Evolutionary conservation across 1,140 invertebrate genomes (phyloP), one percentile per base, ranked within the genome.

Genomic region (Ruditapes philippinarum): DNA sequence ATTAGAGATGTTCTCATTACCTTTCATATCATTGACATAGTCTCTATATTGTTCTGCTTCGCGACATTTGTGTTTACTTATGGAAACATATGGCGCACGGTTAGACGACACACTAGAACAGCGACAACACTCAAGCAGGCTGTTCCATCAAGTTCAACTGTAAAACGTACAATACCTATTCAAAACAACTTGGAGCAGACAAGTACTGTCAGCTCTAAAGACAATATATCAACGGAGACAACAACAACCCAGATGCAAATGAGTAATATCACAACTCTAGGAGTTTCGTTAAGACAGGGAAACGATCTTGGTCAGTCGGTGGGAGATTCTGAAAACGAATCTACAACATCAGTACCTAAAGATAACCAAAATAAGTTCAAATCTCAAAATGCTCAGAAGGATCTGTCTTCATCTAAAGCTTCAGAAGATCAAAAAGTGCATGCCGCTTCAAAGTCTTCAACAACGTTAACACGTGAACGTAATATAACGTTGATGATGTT

Each of bases 401-500:
- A n/a, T n/a, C n/a, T n/a, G n/a, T n/a, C n/a, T n/a, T n/a, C n/a
- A n/a, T n/a, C n/a, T n/a, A n/a, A n/a, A n/a, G n/a, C n/a, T n/a
- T n/a, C n/a, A n/a, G n/a, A n/a, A n/a, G n/a, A n/a, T n/a, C n/a
- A n/a, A n/a, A n/a, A n/a, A n/a, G n/a, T n/a, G n/a, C n/a, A n/a
- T n/a, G n/a, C n/a, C n/a, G n/a, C 36, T 9, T 28, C 25, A 25
- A 38, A 40, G 54, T n/a, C 9, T 19, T 7, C 14, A 17, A 79
- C 17, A 22, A 54, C 33, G 17, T 45, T 12, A 3, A 40, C 60
- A n/a, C 22, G 22, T 0, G 57, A 82, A 31, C 33, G 60, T 0
- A 82, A 49, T 42, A 40, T 82, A 14, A 82, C 80, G 12, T 12
- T 42, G 7, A 82, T 82, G 80, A 82, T 82, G 80, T 68, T 68